Percentiles rank a stretch among this genome's conserved stretches.
Conservation (phyloP, 2,888 invertebrate genomes). For the Agrotis puta region DNA sequence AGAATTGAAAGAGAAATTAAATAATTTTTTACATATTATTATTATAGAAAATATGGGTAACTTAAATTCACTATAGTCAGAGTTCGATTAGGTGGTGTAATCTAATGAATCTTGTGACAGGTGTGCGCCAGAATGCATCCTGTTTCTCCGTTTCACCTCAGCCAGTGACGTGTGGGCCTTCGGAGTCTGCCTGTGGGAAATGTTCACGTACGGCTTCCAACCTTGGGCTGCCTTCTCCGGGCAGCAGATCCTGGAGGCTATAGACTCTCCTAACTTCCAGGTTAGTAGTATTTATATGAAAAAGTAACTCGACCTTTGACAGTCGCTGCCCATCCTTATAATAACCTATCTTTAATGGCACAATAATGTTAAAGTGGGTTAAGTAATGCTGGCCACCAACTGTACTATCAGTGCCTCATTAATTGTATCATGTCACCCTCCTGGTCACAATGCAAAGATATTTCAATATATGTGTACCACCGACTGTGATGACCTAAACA, state of each 20-base stretch:
- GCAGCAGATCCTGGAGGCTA: conserved; percentile 98
- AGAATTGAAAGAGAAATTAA: too few species aligned
- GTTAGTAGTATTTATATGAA: conserved; percentile 73
- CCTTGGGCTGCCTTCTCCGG: conserved; percentile 99
- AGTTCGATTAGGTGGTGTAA: too few species aligned
- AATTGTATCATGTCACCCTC: too few species aligned
- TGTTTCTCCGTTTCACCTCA: conserved; percentile 98
- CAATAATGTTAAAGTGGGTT: too few species aligned
- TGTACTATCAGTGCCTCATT: not conserved
- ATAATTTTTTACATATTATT: too few species aligned
- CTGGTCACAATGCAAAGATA: not conserved
- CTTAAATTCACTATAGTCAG: too few species aligned
- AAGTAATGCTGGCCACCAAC: too few species aligned
- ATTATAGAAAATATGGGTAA: too few species aligned
- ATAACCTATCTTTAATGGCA: too few species aligned
- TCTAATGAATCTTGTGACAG: conserved; percentile 76
- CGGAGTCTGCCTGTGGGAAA: conserved; percentile 99
- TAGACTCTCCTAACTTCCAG: conserved; percentile 97
- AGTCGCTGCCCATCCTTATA: too few species aligned
- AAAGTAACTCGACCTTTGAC: too few species aligned
- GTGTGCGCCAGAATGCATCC: conserved; percentile 99
- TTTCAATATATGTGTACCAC: not conserved
- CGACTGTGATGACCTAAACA: not conserved
- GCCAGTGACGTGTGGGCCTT: conserved; percentile 99
- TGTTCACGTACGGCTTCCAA: conserved; percentile 99